These are phyloP conservation scores for Pogonomyrmex barbatus DNA, from an alignment of 1,140 invertebrate species.

Conservation along the genomic window DNA sequence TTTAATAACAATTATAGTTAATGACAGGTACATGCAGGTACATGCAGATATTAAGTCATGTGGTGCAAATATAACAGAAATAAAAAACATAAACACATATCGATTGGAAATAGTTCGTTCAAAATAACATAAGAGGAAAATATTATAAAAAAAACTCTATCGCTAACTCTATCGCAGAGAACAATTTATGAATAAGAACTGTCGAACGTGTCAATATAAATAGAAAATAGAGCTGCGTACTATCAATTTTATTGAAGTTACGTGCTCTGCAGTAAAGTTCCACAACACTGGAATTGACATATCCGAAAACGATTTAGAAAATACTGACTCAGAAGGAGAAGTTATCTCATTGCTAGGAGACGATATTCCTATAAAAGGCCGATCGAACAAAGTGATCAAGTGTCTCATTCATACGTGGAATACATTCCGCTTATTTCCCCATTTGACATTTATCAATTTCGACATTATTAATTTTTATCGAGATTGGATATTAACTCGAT, in stretches of 20 bases:
- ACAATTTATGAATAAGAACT: constrained; percentile 41
- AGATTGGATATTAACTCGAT: constrained; percentile 52
- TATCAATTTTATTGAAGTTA: constrained; percentile 39
- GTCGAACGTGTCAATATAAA: background rate
- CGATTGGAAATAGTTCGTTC: background rate
- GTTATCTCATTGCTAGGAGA: constrained; percentile 4
- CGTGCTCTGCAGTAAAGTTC: background rate
- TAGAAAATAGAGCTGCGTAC: constrained; percentile 23
- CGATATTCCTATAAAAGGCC: constrained; percentile 1
- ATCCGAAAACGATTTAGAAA: constrained; percentile 46
- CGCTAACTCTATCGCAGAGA: background rate
- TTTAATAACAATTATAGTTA: constrained; percentile 35
- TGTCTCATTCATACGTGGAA: constrained; percentile 31
- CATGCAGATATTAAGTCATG: background rate
- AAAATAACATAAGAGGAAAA: constrained; percentile 17
- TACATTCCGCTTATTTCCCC: background rate
- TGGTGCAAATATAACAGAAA: background rate
- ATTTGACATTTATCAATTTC: constrained; percentile 30
- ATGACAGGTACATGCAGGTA: background rate
- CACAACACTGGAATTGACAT: constrained; percentile 11
- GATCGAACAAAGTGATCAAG: constrained; percentile 19
- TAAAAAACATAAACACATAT: constrained; percentile 16
- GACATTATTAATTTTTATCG: constrained; percentile 33
- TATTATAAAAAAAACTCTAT: constrained; percentile 27
- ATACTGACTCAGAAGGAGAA: constrained; percentile 28